Percentiles rank a stretch among this genome's conserved stretches.
Conservation (phyloP, 1,140 invertebrate species). For the Paralvinella palmiformis region DNA sequence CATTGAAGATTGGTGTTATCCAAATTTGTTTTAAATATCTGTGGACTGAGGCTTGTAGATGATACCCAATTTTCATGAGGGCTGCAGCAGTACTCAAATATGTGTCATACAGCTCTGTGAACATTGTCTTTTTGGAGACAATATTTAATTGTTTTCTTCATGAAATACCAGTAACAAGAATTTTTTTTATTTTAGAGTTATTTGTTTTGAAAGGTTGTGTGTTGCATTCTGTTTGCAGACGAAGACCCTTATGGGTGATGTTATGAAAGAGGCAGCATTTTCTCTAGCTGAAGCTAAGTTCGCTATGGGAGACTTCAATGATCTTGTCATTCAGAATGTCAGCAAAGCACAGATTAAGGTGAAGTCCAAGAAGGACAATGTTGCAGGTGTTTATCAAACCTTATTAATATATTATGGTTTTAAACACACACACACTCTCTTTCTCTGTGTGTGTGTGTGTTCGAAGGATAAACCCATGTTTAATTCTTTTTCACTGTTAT, state of each 20-base stretch:
- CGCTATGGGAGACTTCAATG: constrained; percentile 92
- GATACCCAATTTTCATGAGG: too few species aligned
- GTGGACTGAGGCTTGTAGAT: too few species aligned
- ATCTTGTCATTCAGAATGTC: constrained; percentile 98
- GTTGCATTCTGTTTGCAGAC: constrained; percentile 62
- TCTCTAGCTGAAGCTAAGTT: constrained; percentile 99
- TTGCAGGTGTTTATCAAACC: constrained; percentile 75
- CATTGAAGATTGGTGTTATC: too few species aligned
- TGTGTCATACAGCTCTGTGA: too few species aligned
- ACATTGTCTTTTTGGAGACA: too few species aligned
- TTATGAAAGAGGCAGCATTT: constrained; percentile 99
- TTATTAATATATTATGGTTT: too few species aligned
- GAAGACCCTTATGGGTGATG: constrained; percentile 98
- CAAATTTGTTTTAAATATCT: too few species aligned
- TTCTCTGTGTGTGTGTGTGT: too few species aligned
- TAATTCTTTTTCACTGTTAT: too few species aligned
- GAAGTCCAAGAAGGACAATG: constrained; percentile 97
- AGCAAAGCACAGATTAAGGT: constrained; percentile 99
- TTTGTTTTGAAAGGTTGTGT: too few species aligned
- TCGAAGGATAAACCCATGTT: not conserved
- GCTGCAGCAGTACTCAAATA: too few species aligned
- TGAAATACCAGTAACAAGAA: not conserved
- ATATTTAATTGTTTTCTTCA: not conserved
- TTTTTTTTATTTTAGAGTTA: not conserved
- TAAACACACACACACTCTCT: not conserved